Evolutionary conservation across 2,888 invertebrate species (phyloP).

Genomic region (Mesochorus sp.): DNA sequence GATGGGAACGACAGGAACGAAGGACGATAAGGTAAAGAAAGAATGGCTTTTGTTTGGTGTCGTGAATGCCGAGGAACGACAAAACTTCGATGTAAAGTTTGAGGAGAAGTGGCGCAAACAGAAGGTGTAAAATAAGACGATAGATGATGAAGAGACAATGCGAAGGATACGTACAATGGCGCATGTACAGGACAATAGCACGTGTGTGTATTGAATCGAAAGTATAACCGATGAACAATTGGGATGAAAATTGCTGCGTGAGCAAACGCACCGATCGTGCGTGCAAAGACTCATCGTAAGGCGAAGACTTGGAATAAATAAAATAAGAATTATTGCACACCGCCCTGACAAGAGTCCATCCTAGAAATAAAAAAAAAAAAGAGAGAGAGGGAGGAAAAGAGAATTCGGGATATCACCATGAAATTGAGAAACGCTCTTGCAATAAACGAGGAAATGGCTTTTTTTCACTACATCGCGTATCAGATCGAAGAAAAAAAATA

Average conservation of each 20-base stretch:
- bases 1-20: not conserved
- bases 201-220: slow-evolving; percentile 2
- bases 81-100: slow-evolving; percentile 7
- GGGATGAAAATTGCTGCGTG: not conserved
- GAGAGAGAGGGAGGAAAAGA: no score
- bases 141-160: not conserved
- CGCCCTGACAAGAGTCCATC: not conserved
- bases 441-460: slow-evolving; percentile 3
- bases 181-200: not conserved
- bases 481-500: not conserved
- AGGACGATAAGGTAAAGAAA: not conserved
- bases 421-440: slow-evolving; percentile 28
- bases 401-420: slow-evolving; percentile 7
- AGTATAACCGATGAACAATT: not conserved
- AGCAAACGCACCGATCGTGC: not conserved
- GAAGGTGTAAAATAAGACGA: not conserved
- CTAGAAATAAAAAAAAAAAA: slow-evolving; percentile 18
- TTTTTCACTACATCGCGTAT: not conserved
- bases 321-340: not conserved
- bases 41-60: not conserved
- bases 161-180: not conserved
- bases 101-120: slow-evolving; percentile 1
- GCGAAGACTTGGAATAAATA: not conserved
- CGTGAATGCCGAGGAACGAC: not conserved
- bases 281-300: no score